Conservation (phyloP, 1,140 invertebrate genomes). For the Cydia amplana region DNA sequence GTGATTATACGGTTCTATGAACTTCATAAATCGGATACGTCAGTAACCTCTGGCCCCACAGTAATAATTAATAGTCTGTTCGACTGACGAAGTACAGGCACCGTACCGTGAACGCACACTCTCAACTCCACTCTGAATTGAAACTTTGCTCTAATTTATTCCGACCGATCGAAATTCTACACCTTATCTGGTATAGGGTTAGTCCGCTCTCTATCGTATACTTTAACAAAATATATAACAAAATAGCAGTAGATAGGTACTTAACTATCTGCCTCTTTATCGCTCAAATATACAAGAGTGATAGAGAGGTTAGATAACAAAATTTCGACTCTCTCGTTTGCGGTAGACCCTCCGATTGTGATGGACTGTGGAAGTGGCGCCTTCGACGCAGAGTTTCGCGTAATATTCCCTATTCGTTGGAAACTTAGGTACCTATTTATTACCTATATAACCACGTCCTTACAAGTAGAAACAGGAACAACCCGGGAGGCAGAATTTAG, state of each 20-base stretch:
- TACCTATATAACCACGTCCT: too few relatives aligned
- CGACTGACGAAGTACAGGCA: not conserved
- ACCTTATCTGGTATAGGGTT: conserved; percentile 20
- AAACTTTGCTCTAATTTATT: conserved; percentile 30
- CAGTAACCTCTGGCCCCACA: not conserved
- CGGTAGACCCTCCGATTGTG: too few relatives aligned
- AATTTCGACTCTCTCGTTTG: too few relatives aligned
- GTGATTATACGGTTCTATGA: not conserved
- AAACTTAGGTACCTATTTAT: too few relatives aligned
- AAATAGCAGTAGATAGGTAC: too few relatives aligned
- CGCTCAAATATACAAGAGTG: too few relatives aligned
- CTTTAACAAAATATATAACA: too few relatives aligned
- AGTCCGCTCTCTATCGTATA: not conserved
- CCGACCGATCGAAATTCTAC: conserved; percentile 23
- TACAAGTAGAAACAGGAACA: not conserved
- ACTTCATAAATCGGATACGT: not conserved
- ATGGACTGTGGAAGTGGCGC: too few relatives aligned
- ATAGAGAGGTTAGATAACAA: too few relatives aligned
- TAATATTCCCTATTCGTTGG: too few relatives aligned
- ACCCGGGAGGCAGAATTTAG: conserved; percentile 45
- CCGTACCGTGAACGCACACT: conserved; percentile 17
- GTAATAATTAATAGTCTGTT: not conserved
- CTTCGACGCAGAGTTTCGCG: too few relatives aligned
- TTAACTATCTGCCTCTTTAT: too few relatives aligned
- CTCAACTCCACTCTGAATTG: conserved; percentile 2